Conservation (phyloP, 2,888 invertebrate genomes). For the Carterocephalus palaemon region DNA sequence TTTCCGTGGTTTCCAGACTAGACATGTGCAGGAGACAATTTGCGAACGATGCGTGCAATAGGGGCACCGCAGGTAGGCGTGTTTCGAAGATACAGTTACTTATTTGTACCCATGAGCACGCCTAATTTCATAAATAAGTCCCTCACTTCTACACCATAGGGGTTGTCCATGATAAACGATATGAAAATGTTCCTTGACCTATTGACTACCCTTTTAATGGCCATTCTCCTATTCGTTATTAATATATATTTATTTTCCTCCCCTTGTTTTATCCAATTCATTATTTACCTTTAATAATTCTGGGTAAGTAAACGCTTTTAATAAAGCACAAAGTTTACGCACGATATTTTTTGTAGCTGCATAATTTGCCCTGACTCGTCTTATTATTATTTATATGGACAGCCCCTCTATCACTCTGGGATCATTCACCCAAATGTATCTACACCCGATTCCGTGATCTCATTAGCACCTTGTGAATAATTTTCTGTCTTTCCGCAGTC, state of each 20-base stretch:
- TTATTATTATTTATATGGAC: constrained; percentile 26
- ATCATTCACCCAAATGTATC: constrained; percentile 42
- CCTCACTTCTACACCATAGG: constrained; percentile 56
- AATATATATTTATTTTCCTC: too few relatives aligned
- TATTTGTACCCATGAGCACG: constrained; percentile 61
- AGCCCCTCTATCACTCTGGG: constrained; percentile 43
- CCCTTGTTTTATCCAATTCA: background rate
- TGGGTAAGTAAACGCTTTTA: too few relatives aligned
- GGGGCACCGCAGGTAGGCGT: constrained; percentile 97
- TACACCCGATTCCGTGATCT: constrained; percentile 49
- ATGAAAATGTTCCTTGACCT: background rate
- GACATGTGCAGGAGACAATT: constrained; percentile 98
- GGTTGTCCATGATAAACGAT: constrained; percentile 19
- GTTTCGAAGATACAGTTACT: constrained; percentile 50
- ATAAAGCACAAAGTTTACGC: too few relatives aligned
- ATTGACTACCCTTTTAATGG: too few relatives aligned
- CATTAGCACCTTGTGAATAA: constrained; percentile 77
- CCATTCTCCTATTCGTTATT: background rate
- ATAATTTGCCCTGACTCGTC: too few relatives aligned
- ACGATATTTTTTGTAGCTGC: too few relatives aligned
- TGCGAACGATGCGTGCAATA: constrained; percentile 97
- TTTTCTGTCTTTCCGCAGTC: constrained; percentile 62
- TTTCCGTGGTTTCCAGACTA: constrained; percentile 91
- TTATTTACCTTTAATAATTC: too few relatives aligned
- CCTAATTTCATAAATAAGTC: constrained; percentile 59